Conservation (phyloP, 1,140 invertebrate genomes). For the Thaumatotibia leucotreta region DNA sequence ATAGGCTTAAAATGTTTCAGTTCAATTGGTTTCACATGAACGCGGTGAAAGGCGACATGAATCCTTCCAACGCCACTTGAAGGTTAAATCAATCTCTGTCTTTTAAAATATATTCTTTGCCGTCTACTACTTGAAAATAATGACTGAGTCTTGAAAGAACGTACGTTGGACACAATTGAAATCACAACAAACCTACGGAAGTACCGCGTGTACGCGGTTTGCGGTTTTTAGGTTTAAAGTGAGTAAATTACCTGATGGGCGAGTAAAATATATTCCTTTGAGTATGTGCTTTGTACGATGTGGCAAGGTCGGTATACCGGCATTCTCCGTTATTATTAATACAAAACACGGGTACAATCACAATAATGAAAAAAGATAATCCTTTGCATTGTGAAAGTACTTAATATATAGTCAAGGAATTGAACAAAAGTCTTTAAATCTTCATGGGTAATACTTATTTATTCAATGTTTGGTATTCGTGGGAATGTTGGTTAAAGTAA, state of each 20-base stretch:
- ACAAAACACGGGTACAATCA: not conserved
- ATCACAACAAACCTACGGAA: constrained; percentile 2
- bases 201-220: not conserved
- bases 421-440: too few species aligned
- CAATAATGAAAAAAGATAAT: not conserved
- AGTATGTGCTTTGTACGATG: not conserved
- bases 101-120: not conserved
- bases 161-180: not conserved
- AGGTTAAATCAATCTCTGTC: not conserved
- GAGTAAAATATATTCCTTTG: not conserved
- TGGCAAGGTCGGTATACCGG: not conserved
- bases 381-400: too few species aligned
- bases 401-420: too few species aligned
- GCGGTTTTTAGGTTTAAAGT: not conserved
- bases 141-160: not conserved
- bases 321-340: not conserved
- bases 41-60: not conserved
- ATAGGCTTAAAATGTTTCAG: not conserved
- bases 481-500: too few species aligned
- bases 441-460: too few species aligned
- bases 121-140: not conserved
- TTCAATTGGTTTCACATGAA: not conserved
- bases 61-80: not conserved
- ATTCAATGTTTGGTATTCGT: too few species aligned
- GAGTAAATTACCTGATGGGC: constrained; percentile 1